These are phyloP conservation scores for Callithrix jacchus DNA, from an alignment of 2,113 vertebrate genomes.

Conservation along the genomic window DNA sequence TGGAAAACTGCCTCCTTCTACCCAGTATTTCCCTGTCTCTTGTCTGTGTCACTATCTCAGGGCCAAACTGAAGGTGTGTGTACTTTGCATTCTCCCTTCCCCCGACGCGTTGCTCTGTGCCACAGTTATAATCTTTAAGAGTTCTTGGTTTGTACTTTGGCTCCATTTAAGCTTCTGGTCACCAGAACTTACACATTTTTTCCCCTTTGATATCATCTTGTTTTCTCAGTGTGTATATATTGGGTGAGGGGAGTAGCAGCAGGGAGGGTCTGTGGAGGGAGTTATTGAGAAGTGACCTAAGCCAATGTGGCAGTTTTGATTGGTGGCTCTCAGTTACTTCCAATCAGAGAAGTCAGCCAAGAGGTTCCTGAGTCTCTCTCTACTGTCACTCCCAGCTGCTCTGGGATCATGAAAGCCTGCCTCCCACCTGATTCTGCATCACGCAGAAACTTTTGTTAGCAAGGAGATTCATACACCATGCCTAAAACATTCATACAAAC, in stretches of 20 bases:
- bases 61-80: background rate
- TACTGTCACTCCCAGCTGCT: background rate
- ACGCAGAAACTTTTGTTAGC: background rate
- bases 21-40: too few species aligned
- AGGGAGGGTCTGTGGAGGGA: too few species aligned
- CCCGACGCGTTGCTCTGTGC: too few species aligned
- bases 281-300: background rate
- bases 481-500: background rate
- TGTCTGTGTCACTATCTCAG: too few species aligned
- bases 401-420: background rate
- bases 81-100: background rate
- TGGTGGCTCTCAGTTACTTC: background rate
- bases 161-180: background rate
- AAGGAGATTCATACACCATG: background rate
- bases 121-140: background rate
- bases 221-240: background rate
- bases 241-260: accelerated
- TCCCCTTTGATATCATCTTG: background rate
- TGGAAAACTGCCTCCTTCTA: too few species aligned
- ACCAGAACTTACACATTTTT: background rate
- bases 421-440: background rate
- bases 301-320: background rate
- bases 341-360: background rate
- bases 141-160: background rate
- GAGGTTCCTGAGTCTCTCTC: background rate